Base-by-base conservation (phyloP, 2,113 vertebrate genomes). In the Budorcas taxicolor region DNA sequence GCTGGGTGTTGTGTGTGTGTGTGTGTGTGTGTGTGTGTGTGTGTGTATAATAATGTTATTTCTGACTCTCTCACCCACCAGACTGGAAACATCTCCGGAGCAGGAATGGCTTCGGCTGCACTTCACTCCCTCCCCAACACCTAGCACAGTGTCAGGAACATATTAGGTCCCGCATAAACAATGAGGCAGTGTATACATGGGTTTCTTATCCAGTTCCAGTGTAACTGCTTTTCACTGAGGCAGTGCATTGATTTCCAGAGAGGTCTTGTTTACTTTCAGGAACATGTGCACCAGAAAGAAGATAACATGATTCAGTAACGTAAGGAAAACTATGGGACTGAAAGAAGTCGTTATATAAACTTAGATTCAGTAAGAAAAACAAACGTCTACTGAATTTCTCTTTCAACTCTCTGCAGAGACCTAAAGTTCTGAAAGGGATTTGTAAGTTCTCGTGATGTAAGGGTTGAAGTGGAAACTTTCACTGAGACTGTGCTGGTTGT, bases 251-350 rank as follows among this genome's bases (percentile, higher is more conserved):
- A 95, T 96, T 78, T 93, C 67, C 94, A 58, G 17, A 87, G 87
- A 64, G 29, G 6, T 87, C 47, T 71, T 50, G 52, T 52, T 87
- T 58, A 84, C 43, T 25, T 60, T 71, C 47, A 88, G 45, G 87
- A 47, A 58, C 4, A 92, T 45, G 47, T 52, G 3, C 23, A 45
- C 11, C 52, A 88, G 45, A 93, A 81, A 87, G 36, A 94, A 84
- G 31, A 94, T 62, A 85, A 95, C 88, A 43, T 62, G 43, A 81
- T 86, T 91, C 36, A 62, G 55, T 94, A 55, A 94, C 57, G n/a
- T 27, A 91, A 76, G 14, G 31, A 58, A 78, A 94, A 81, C 67
- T 90, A 92, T 57, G 82, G 45, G 21, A 57, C 29, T 64, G 16
- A 55, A 82, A 13, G 64, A 53, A 93, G 6, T 62, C 4, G 9